phyloP scores from a whole-genome alignment of 2,797 vertebrate genomes.

The Protonibea diacanthus region DNA sequence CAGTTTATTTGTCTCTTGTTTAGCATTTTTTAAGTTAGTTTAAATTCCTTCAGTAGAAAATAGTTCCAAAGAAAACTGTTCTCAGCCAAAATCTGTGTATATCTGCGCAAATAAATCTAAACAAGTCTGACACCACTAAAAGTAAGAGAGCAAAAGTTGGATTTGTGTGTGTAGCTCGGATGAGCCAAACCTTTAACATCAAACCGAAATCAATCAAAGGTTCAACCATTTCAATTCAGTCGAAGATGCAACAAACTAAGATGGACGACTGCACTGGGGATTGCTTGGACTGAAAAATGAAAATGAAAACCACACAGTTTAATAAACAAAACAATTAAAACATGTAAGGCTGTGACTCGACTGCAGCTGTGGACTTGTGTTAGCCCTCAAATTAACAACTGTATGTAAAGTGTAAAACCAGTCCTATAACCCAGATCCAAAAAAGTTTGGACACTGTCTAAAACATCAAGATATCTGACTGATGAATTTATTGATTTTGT shows the following conservation, averaged over 20 bases:
- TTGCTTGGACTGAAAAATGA: neutral
- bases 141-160: too few species aligned
- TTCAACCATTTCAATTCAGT: neutral
- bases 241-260: neutral
- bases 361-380: neutral
- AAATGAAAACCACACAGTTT: neutral
- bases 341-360: neutral
- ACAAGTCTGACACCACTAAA: too few species aligned
- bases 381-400: neutral
- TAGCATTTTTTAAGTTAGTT: fast-evolving
- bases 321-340: neutral
- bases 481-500: too few species aligned
- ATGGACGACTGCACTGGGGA: neutral
- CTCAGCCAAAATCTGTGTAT: neutral
- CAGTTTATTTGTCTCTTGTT: neutral
- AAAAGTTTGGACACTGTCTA: too few species aligned
- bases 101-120: too few species aligned
- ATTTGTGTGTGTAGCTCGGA: neutral
- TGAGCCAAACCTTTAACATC: neutral
- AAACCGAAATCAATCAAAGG: neutral
- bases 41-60: neutral
- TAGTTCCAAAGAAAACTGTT: neutral
- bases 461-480: too few species aligned
- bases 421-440: too few species aligned
- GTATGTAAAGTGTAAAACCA: neutral